Evolutionary conservation across 2,888 invertebrate genomes (phyloP), one percentile per base, ranked within the genome.

Genomic region (Limenitis camilla): DNA sequence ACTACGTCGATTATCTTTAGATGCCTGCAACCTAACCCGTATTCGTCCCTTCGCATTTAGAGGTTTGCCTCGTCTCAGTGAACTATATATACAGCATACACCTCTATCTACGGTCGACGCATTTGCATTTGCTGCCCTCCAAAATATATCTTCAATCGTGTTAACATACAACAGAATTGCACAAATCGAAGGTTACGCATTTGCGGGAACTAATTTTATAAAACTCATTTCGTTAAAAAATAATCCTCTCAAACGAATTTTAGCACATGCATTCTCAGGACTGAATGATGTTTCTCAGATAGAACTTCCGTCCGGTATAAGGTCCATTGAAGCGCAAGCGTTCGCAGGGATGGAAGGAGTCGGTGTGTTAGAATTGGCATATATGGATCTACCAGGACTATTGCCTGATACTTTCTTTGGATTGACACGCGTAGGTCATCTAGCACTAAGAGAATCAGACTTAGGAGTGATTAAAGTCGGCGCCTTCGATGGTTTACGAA

Each of bases 11-110:
- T 91, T 98, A 43, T 93, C 92, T 9, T 89, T 97, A 65, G 95
- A 96, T 76, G 93, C 93, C 62, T 97, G 97, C 87, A 94, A 95
- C 76, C 93, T 97, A 62, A 91, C 93, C 46, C 89, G 91, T 58
- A 93, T 97, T 64, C 77, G 94, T 66, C 93, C 94, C 46, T 95
- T 95, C 76, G 94, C 96, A 48, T 96, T 97, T 78, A 91, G 94
- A 30, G 95, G 95, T 7, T 80, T 97, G 49, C 92, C 92, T 5
- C 90, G 93, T 9, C 90, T 98, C 6, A 90, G 90, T 68, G 94
- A 92, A 69, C 90, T 95, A 38, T 93, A 94, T 63, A 94, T 97
- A 61, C 95, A 96, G 71, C 92, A 96, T 66, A 96, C 97, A 8
- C 94, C 94, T 2, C 84, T 97, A 48, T 89, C 92, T 45, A 92